These are phyloP conservation scores for Pluvialis apricaria DNA, from an alignment of 2,113 vertebrate genomes.

Conservation along the genomic window DNA sequence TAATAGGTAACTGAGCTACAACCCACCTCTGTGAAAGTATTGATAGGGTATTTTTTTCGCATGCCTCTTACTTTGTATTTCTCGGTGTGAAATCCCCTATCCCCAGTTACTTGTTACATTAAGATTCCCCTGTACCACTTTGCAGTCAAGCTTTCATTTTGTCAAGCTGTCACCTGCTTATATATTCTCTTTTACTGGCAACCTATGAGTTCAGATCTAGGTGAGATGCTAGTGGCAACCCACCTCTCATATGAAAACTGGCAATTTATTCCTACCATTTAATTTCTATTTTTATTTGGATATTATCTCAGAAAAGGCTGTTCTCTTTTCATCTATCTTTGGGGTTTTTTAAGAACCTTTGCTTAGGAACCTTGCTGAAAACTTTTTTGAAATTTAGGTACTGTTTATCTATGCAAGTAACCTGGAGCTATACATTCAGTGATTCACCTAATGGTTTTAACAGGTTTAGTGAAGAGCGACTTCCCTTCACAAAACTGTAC, in stretches of 20 bases:
- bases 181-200: background rate
- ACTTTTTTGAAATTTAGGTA: background rate
- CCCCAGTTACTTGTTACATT: background rate
- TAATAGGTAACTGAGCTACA: background rate
- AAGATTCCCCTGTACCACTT: background rate
- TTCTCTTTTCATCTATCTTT: background rate
- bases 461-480: background rate
- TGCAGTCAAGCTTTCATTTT: background rate
- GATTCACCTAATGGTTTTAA: background rate
- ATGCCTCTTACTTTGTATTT: background rate
- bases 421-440: background rate
- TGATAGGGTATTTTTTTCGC: background rate
- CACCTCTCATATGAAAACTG: background rate
- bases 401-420: background rate
- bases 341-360: background rate
- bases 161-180: background rate
- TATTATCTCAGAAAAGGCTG: background rate
- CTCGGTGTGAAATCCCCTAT: background rate
- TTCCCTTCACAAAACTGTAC: background rate
- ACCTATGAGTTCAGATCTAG: background rate
- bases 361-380: background rate
- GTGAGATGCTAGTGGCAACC: background rate
- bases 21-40: background rate
- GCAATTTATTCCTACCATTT: background rate
- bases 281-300: background rate